Evolutionary conservation across 2,888 invertebrate genomes (phyloP), one percentile per base, ranked within the genome.

Genomic region (Loripinus fragilis): DNA sequence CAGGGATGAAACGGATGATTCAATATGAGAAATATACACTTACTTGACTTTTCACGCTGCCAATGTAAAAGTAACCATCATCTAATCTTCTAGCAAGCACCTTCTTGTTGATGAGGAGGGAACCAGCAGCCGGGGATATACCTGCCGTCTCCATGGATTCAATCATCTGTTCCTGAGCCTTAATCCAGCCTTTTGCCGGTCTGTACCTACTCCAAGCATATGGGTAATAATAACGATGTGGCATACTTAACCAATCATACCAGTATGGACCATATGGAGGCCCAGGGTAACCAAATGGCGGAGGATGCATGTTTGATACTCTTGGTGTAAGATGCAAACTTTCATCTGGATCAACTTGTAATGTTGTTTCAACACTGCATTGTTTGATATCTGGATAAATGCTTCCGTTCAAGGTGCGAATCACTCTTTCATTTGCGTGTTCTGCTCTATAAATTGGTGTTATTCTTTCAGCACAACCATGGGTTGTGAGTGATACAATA

Each of bases 21-120:
- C n/a, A n/a, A n/a, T n/a, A n/a, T n/a, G n/a, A n/a, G n/a, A n/a
- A n/a, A n/a, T n/a, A n/a, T 38, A 38, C 12, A 12, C 38, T 45
- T 75, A 93, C 93, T 90, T 93, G 93, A 83, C 91, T 92, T 79
- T 93, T 91, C 10, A 93, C 91, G 23, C 84, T 90, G 38, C 92
- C 93, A 33, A 87, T 80, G 80, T 93, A 93, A 84, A 92, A 93
- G 70, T 90, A 90, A 2, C 93, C 93, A 90, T 93, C 93, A 68
- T 88, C 88, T 50, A 91, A 82, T 42, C 92, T 81, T 60, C 93
- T 74, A 7, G 93, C 93, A 41, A 93, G 78, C 23, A 93, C 92
- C 78, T 84, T 86, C 76, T 90, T 90, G 20, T 90, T 90, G 70
- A 93, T 89, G 28, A 93, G 83, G 28, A 93, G 77, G 28, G 92